phyloP scores from a whole-genome alignment of 2,888 invertebrate genomes.

The Acholoe squamosa region DNA sequence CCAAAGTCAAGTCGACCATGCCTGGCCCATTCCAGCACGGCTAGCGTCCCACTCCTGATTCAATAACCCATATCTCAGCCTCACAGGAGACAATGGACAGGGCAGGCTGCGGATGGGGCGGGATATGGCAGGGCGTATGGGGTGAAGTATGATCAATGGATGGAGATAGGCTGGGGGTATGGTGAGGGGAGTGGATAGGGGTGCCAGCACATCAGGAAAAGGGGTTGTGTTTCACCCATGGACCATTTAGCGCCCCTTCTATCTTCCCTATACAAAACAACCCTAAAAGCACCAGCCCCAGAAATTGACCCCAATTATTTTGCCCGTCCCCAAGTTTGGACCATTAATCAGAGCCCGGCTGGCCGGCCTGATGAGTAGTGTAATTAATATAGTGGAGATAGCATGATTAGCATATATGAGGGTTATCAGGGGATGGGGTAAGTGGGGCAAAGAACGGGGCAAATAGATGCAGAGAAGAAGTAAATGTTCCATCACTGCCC shows the following conservation, averaged over 20 bases:
- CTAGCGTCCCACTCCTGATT: background rate
- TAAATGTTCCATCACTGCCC: background rate
- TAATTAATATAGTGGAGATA: slow-evolving; percentile 39
- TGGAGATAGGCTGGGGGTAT: background rate
- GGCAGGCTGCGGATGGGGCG: background rate
- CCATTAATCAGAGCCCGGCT: background rate
- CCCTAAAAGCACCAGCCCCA: background rate
- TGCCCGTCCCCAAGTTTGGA: background rate
- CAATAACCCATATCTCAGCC: slow-evolving; percentile 13
- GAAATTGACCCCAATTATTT: slow-evolving; percentile 49
- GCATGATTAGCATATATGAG: slow-evolving; percentile 10
- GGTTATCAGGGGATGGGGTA: slow-evolving; percentile 16
- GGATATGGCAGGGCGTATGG: background rate
- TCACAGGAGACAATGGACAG: background rate
- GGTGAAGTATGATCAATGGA: background rate
- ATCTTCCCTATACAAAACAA: background rate
- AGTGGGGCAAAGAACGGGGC: background rate
- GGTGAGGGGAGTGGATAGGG: background rate
- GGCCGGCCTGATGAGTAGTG: background rate
- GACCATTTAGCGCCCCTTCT: background rate
- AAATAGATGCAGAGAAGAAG: background rate
- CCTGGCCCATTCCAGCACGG: background rate
- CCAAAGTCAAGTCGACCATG: background rate
- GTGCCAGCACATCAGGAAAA: background rate
- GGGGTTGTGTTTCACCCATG: background rate